Conservation (phyloP, 2,113 vertebrate genomes). For the Ifrita kowaldi region DNA sequence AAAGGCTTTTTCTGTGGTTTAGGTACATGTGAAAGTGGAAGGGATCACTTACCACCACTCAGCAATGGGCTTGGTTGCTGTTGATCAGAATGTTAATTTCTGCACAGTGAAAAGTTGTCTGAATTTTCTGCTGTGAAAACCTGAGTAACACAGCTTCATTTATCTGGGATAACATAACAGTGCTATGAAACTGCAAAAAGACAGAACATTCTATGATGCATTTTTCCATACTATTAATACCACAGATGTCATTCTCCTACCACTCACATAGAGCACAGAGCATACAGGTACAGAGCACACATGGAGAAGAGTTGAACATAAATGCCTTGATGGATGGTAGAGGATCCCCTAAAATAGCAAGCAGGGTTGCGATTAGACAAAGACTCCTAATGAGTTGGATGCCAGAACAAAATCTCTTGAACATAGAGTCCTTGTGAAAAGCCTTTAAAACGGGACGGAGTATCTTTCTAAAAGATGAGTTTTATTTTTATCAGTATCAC, state of each 20-base stretch:
- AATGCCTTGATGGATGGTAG: no score
- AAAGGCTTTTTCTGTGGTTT: not conserved
- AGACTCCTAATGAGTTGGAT: not conserved
- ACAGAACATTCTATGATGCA: not conserved
- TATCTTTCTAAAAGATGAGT: not conserved
- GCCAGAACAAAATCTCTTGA: not conserved
- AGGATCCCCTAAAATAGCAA: not conserved
- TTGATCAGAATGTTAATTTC: not conserved
- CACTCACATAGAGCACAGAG: not conserved
- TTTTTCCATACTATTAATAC: not conserved
- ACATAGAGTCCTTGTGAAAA: not conserved
- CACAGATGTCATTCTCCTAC: not conserved
- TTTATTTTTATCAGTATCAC: not conserved
- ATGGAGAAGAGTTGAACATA: not conserved
- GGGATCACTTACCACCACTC: not conserved
- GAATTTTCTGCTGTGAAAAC: not conserved
- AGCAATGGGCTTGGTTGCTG: not conserved
- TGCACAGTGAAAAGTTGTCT: not conserved
- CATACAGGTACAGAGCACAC: not conserved
- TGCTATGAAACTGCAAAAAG: not conserved
- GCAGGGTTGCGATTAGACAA: not conserved
- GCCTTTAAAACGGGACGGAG: not conserved
- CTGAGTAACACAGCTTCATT: not conserved
- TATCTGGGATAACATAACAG: not conserved
- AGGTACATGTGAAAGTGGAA: accelerated